These are phyloP conservation scores for Pontoporia blainvillei DNA, from an alignment of 2,113 vertebrate genomes.

Conservation along the genomic window DNA sequence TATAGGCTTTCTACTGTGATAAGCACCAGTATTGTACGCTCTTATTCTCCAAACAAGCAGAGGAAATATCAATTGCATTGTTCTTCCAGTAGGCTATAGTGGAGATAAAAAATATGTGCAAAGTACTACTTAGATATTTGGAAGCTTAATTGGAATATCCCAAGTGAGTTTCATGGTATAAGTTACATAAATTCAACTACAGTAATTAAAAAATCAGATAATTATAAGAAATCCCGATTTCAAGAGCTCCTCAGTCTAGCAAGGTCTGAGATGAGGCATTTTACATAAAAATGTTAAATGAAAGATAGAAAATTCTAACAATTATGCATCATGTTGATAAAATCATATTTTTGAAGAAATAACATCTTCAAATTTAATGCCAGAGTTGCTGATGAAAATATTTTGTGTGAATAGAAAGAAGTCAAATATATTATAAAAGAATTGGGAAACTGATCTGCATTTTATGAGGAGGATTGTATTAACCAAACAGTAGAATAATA, in stretches of 20 bases:
- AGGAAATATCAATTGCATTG: background rate
- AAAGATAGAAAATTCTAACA: background rate
- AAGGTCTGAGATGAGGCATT: background rate
- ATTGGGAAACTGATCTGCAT: background rate
- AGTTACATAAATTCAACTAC: background rate
- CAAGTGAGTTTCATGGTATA: background rate
- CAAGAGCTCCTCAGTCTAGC: background rate
- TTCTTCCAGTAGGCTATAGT: background rate
- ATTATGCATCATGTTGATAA: background rate
- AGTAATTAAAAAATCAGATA: background rate
- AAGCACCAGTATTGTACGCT: background rate
- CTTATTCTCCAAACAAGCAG: background rate
- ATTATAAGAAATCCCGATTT: background rate
- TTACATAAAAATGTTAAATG: background rate
- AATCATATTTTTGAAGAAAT: background rate
- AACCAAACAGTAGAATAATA: constrained; percentile 3
- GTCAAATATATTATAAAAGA: constrained; percentile 17
- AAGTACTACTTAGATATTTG: background rate
- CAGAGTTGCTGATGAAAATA: background rate
- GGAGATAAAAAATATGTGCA: background rate
- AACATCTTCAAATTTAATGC: constrained; percentile 10
- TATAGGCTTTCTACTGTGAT: constrained; percentile 31
- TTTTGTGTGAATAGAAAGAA: constrained; percentile 10
- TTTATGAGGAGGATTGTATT: background rate
- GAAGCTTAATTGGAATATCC: constrained; percentile 17